Evolutionary conservation across 2,888 invertebrate species (phyloP).

Genomic region (Ophion ellenae): DNA sequence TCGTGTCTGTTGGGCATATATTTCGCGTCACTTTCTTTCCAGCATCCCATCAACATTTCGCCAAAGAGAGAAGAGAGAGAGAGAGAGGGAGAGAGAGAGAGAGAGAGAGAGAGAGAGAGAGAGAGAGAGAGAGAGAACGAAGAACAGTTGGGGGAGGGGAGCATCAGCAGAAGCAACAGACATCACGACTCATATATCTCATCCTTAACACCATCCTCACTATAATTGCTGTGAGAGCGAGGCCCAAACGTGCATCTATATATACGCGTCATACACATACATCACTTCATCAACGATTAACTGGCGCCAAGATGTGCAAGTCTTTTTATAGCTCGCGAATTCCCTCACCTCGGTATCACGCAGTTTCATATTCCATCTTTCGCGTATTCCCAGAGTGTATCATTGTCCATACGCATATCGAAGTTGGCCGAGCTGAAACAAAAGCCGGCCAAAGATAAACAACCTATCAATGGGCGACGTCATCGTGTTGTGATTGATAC

Average conservation of each 20-base stretch:
- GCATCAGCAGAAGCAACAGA: slow-evolving; percentile 40
- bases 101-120: slow-evolving; percentile 18
- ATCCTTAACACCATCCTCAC: slow-evolving; percentile 61
- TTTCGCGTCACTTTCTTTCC: slow-evolving; percentile 58
- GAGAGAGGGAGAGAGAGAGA: slow-evolving; percentile 13
- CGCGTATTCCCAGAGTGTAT: slow-evolving; percentile 12
- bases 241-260: slow-evolving; percentile 27
- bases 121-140: slow-evolving; percentile 37
- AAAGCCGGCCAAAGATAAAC: too few species aligned
- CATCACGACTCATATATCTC: slow-evolving; percentile 63
- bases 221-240: slow-evolving; percentile 64
- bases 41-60: slow-evolving; percentile 42
- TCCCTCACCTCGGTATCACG: slow-evolving; percentile 20
- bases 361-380: slow-evolving; percentile 37
- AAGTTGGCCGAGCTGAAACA: not conserved
- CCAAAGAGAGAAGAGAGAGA: slow-evolving; percentile 3
- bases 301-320: slow-evolving; percentile 58
- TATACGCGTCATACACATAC: slow-evolving; percentile 34
- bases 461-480: not conserved
- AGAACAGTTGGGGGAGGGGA: slow-evolving; percentile 7
- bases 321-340: slow-evolving; percentile 49
- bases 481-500: not conserved
- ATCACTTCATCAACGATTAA: slow-evolving; percentile 62
- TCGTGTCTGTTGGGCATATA: slow-evolving; percentile 44
- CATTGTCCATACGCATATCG: not conserved